Conservation (phyloP, 2,888 invertebrate species). For the Ernsta delagoae region DNA sequence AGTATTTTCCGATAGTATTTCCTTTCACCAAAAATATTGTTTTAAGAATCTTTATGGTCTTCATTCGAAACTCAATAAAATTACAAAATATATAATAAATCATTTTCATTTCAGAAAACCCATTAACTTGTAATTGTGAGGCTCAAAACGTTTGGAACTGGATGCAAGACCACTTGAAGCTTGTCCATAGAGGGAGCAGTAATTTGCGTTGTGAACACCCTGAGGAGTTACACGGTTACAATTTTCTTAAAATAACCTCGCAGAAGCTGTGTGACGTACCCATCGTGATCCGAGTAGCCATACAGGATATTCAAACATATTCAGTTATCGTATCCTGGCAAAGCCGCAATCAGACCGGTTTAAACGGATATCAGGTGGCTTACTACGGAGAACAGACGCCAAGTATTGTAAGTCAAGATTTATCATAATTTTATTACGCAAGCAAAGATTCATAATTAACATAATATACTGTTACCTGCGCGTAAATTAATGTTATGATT, state of each 20-base stretch:
- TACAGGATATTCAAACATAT: constrained; percentile 94
- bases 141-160: constrained; percentile 96
- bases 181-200: constrained; percentile 85
- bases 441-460: too few relatives aligned
- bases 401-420: constrained; percentile 76
- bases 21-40: too few relatives aligned
- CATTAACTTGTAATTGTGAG: constrained; percentile 95
- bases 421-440: background rate
- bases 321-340: constrained; percentile 96
- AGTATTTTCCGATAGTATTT: too few relatives aligned
- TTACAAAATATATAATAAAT: too few relatives aligned
- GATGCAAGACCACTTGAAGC: constrained; percentile 94
- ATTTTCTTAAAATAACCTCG: constrained; percentile 91
- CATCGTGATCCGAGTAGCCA: constrained; percentile 92
- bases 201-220: constrained; percentile 93
- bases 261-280: constrained; percentile 94
- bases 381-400: constrained; percentile 87
- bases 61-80: too few relatives aligned
- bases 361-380: constrained; percentile 93
- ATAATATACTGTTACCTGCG: background rate
- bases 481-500: background rate
- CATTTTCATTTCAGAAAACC: constrained; percentile 88
- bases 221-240: constrained; percentile 89
- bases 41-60: too few relatives aligned
- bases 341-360: constrained; percentile 93